Evolutionary conservation across 2,797 vertebrate genomes (phyloP), one percentile per base, ranked within the genome.

Genomic region (Miichthys miiuy): DNA sequence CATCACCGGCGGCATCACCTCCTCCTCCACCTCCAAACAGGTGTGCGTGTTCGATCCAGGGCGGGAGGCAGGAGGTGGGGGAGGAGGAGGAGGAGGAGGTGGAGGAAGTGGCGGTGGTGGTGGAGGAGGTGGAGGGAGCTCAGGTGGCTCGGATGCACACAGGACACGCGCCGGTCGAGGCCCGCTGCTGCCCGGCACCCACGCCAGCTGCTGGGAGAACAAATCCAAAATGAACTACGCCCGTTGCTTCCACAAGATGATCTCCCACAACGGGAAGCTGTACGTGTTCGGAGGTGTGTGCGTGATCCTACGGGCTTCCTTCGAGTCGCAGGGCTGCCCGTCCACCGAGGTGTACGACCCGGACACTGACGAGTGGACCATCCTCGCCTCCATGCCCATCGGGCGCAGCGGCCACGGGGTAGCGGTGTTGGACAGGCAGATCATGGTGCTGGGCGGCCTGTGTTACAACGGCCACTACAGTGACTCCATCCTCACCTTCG

Each of bases 221-320:
- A 99, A 98, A 89, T 98, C 97, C 88, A 99, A 99, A 94, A 99
- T 99, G 98, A 99, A 99, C 96, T 99, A 99, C 7, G 98, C 98
- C 7, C 97, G 98, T 81, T 99, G 98, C 92, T 99, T 99, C 95
- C 98, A 99, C 94, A 99, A 99, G 94, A 99, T 99, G 98, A 98
- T 99, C 88, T 98, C 97, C 30, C 97, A 99, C 68, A 99, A 98
- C 18, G 97, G 98, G 91, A 99, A 99, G 94, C 96, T 99, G 86
- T 99, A 99, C 81, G 98, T 99, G 42, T 99, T 99, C 6, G 98
- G 98, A 20, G 98, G 98, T 2, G 98, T 99, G 81, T 99, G 98
- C 85, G 98, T 99, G 72, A 97, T 99, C 89, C 95, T 99, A 82
- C 96, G 98, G 46, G 98, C 98, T 1, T 99, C 98, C 81, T 99